Evolutionary conservation across 2,797 vertebrate species (phyloP).

Genomic region (Epinephelus awoara): DNA sequence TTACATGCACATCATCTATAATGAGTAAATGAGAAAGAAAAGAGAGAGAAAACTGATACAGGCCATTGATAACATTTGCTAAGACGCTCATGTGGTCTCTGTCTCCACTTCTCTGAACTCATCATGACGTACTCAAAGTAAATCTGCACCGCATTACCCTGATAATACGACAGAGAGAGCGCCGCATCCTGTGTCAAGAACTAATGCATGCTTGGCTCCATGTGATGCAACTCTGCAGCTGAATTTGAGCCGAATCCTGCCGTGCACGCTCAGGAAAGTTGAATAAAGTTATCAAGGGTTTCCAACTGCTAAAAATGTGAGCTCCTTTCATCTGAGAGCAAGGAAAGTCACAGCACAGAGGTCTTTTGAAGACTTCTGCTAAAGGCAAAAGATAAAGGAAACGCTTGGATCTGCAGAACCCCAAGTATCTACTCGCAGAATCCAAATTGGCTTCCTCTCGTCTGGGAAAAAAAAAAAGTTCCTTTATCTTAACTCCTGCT

Average conservation of each 20-base stretch:
- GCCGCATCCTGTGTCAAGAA: neutral
- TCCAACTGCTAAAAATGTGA: constrained; percentile 52
- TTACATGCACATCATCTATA: constrained; percentile 2
- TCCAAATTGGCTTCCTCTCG: constrained; percentile 74
- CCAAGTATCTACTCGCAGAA: constrained; percentile 71
- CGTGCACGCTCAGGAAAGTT: constrained; percentile 38
- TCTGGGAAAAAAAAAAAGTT: constrained; percentile 29
- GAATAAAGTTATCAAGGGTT: constrained; percentile 60
- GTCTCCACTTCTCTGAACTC: constrained; percentile 19
- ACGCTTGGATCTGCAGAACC: constrained; percentile 79
- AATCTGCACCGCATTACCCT: constrained; percentile 21
- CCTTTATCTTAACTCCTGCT: constrained; percentile 73
- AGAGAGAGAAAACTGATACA: constrained; percentile 53
- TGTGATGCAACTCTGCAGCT: constrained; percentile 38
- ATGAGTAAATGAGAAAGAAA: constrained; percentile 3
- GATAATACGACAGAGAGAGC: constrained; percentile 6
- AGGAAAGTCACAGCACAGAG: constrained; percentile 51
- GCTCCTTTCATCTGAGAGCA: constrained; percentile 63
- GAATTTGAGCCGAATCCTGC: constrained; percentile 30
- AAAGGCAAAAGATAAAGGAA: constrained; percentile 81
- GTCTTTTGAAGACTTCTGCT: constrained; percentile 73
- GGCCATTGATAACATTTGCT: constrained; percentile 37
- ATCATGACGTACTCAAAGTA: constrained; percentile 42
- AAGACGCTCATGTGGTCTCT: constrained; percentile 41
- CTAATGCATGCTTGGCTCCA: neutral